These are phyloP conservation scores for Lepilemur ruficaudatus DNA, from an alignment of 2,797 vertebrate genomes.

Conservation along the genomic window DNA sequence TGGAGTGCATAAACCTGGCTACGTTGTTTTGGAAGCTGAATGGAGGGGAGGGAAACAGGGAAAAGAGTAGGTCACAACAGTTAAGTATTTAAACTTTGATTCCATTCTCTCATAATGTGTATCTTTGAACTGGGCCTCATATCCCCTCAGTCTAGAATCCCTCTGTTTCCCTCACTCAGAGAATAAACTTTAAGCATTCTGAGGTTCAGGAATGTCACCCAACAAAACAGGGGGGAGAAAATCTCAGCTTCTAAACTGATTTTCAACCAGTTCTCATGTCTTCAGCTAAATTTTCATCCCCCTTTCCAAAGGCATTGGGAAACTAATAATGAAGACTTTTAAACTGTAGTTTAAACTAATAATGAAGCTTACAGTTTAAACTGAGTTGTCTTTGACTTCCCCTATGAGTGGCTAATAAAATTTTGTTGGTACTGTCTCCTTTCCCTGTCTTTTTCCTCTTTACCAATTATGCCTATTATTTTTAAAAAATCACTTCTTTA, in stretches of 20 bases:
- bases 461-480: not conserved
- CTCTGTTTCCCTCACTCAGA: not conserved
- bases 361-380: not conserved
- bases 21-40: not conserved
- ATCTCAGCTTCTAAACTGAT: not conserved
- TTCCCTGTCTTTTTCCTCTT: not conserved
- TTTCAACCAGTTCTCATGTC: not conserved
- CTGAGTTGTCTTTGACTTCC: not conserved
- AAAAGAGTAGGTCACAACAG: not conserved
- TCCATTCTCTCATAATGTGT: not conserved
- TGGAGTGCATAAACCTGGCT: not conserved
- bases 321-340: not conserved
- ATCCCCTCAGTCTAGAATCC: not conserved
- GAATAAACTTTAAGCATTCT: not conserved
- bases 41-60: not conserved
- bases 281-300: not conserved
- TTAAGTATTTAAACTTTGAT: not conserved
- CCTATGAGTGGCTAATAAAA: not conserved
- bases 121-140: not conserved
- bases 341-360: not conserved
- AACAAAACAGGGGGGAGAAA: not conserved
- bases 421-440: not conserved
- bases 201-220: not conserved
- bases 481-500: not conserved
- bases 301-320: not conserved